Base-by-base conservation (phyloP, 1,140 invertebrate genomes). In the Battus philenor region DNA sequence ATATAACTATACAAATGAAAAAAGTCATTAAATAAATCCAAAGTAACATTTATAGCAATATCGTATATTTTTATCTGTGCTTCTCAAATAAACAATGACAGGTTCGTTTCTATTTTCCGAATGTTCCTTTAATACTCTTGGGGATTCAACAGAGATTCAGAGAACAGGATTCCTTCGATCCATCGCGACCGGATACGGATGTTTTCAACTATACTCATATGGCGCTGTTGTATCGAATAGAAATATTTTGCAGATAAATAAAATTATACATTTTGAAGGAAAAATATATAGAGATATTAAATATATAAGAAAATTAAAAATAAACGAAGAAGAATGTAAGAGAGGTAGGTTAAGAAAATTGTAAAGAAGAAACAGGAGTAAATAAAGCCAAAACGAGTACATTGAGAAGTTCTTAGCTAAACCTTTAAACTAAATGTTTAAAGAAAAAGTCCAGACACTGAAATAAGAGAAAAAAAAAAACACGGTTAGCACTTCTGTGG, bases 71-170 rank as follows among this genome's bases (percentile, higher is more conserved):
- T 6, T 27, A 9, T 11, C 13, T 13, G 15, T 2, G 22, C 9
- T 26, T 18, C 22, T 18, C 26, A 26, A 38, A 38, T 13, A 38
- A 38, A 18, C 17, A 17, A 13, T 24, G 18, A 34, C 32, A 36
- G 34, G 39, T 47, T 43, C 31, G 32, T 27, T 43, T 41, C 31
- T 36, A 34, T 43, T 56, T 47, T 44, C 26, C 38, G 29, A 51
- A 52, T 52, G 45, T 49, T 39, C 18, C 41, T 13, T 45, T 39
- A 61, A 61, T 53, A 56, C 69, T 62, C 67, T 39, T 43, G 69
- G 60, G 72, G 56, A 61, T 68, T 60, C 54, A 47, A 44, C 44
- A 32, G 45, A 59, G 54, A 64, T 64, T 58, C n/a, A n/a, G n/a
- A n/a, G n/a, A n/a, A n/a, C n/a, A n/a, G n/a, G n/a, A n/a, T n/a